Evolutionary conservation across 2,888 invertebrate genomes (phyloP).

Genomic region (Laothoe populi): DNA sequence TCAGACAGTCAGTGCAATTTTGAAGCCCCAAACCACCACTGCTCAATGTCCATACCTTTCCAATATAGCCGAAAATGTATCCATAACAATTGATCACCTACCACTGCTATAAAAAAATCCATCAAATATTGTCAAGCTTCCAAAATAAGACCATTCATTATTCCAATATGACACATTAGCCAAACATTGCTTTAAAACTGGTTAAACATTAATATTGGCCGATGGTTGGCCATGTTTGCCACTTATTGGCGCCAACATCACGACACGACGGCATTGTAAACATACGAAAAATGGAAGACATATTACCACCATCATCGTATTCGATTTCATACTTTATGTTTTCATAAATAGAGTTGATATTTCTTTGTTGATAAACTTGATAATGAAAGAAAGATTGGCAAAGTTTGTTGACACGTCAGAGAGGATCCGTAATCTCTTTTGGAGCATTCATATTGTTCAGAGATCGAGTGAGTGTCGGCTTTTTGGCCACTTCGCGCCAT

Average conservation of each 20-base stretch:
- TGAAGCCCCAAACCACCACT: too few relatives aligned
- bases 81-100: too few relatives aligned
- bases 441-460: slow-evolving; percentile 55
- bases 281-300: slow-evolving; percentile 54
- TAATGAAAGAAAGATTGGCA: slow-evolving; percentile 62
- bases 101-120: too few relatives aligned
- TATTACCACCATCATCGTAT: slow-evolving; percentile 40
- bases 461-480: slow-evolving; percentile 26
- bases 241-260: slow-evolving; percentile 52
- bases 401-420: slow-evolving; percentile 59
- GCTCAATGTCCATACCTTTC: too few relatives aligned
- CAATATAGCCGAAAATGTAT: too few relatives aligned
- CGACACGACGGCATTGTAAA: slow-evolving; percentile 47
- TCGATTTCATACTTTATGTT: slow-evolving; percentile 33
- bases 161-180: slow-evolving; percentile 1
- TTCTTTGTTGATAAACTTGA: slow-evolving; percentile 40
- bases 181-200: slow-evolving; percentile 12
- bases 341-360: slow-evolving; percentile 28
- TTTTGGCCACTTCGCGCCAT: slow-evolving; percentile 31
- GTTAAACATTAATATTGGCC: slow-evolving; percentile 25
- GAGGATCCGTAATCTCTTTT: slow-evolving; percentile 61
- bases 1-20: too few relatives aligned
- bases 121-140: background rate
- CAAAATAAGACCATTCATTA: slow-evolving; percentile 20
- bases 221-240: slow-evolving; percentile 30